These are phyloP conservation scores for Hipparchia sbordonii DNA, from an alignment of 2,888 invertebrate species.

Conservation along the genomic window DNA sequence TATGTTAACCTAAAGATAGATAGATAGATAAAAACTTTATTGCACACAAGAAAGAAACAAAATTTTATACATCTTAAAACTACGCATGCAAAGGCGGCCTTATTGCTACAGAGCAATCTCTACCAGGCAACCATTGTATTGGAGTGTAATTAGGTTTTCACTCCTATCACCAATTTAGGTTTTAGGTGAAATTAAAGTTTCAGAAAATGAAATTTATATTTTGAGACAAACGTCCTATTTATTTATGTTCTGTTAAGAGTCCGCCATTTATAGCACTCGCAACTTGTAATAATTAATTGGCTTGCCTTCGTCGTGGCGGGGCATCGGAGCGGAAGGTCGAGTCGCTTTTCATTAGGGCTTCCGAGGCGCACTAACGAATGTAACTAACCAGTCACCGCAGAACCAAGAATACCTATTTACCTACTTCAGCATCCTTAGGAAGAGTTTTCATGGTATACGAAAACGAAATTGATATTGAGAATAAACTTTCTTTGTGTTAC, in stretches of 20 bases:
- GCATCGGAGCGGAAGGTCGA: conserved; percentile 7
- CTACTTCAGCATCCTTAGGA: not conserved
- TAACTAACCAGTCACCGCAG: conserved; percentile 14
- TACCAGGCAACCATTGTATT: too few species aligned
- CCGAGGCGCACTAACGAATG: conserved; percentile 1
- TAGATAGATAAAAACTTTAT: too few species aligned
- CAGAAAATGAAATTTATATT: too few species aligned
- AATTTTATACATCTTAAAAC: too few species aligned
- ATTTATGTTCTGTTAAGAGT: not conserved
- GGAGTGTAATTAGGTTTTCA: too few species aligned
- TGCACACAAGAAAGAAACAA: too few species aligned
- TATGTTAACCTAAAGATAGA: too few species aligned
- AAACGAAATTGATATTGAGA: not conserved
- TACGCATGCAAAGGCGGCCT: too few species aligned
- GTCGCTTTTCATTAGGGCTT: conserved; percentile 8
- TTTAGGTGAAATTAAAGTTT: too few species aligned
- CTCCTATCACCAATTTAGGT: too few species aligned
- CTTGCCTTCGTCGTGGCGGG: not conserved
- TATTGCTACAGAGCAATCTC: too few species aligned
- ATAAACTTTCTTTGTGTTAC: too few species aligned
- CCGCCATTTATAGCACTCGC: not conserved
- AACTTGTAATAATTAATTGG: conserved; percentile 5
- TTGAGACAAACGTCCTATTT: not conserved
- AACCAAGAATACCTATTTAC: conserved; percentile 3
- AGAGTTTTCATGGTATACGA: not conserved